Evolutionary conservation across 2,113 vertebrate genomes (phyloP), one percentile per base, ranked within the genome.

Genomic region (Rhinogobius similis): DNA sequence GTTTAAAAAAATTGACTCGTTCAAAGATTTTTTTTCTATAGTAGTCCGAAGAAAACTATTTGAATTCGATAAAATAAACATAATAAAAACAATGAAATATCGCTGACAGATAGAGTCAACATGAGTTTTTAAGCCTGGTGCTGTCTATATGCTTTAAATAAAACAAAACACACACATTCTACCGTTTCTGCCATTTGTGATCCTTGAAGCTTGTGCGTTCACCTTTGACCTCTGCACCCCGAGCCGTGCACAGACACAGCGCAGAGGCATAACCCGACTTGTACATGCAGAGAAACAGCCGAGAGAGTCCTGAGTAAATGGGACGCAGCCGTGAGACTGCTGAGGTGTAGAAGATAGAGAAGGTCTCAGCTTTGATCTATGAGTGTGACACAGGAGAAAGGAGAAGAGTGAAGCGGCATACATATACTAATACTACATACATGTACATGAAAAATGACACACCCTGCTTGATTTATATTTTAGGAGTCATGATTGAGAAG

Each of bases 341-440:
- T 94, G 94, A 95, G 95, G 95, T 95, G 95, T 93, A 95, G 95
- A 96, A 95, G 95, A 96, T 96, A 95, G 95, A 96, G 95, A 95
- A 93, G 93, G 91, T 83, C 76, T 74, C 70, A 67, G 75, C 68
- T 10, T 58, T 89, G 82, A 87, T 90, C 75, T 82, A 88, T 0
- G 67, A 84, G 83, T 72, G 41, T 62, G 79, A 72, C 48, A 11
- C 36, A 46, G 21, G 21, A 67, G 39, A 56, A 50, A 58, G 13
- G 14, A 53, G 14, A 53, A 55, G 8, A 23, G 44, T 78, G 88
- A 21, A 24, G 36, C 21, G 23, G 61, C n/a, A 41, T 41, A 41
- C 61, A 62, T 61, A 38, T 61, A 44, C 11, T 26, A 58, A 27
- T 46, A 18, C 44, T 48, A 48, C 20, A 48, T 48, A 48, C n/a